phyloP scores from a whole-genome alignment of 2,888 invertebrate species.

The Timema cristinae region DNA sequence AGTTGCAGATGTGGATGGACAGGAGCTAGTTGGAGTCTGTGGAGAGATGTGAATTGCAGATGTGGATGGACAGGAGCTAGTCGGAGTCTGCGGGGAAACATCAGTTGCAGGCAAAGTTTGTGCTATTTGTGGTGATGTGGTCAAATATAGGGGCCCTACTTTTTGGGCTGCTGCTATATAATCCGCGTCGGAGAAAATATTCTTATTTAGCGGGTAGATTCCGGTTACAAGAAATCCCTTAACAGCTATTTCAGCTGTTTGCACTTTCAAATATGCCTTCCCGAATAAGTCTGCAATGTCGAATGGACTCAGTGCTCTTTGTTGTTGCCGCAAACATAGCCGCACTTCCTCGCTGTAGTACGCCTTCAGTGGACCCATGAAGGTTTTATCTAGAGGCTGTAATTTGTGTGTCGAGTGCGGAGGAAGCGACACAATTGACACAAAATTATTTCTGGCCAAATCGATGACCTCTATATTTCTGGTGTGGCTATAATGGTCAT shows the following conservation, averaged over 20 bases:
- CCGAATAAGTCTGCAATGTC: slow-evolving; percentile 6
- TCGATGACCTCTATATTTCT: slow-evolving; percentile 20
- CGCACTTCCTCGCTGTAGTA: not conserved
- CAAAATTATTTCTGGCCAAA: slow-evolving; percentile 15
- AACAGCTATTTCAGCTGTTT: slow-evolving; percentile 1
- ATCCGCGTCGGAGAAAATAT: not conserved
- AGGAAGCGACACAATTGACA: slow-evolving; percentile 17
- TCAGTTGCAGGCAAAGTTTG: too few relatives aligned
- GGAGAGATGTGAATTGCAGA: not conserved
- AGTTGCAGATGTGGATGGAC: not conserved
- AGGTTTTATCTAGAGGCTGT: slow-evolving; percentile 18
- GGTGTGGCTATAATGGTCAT: slow-evolving; percentile 17
- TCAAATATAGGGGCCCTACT: not conserved
- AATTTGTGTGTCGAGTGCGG: slow-evolving; percentile 18
- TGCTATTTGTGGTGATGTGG: too few relatives aligned
- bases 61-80: not conserved
- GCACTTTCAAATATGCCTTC: slow-evolving; percentile 4
- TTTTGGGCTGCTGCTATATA: not conserved
- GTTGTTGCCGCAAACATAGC: not conserved
- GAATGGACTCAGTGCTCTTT: not conserved
- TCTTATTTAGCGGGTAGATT: slow-evolving; percentile 1
- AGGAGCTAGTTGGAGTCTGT: not conserved
- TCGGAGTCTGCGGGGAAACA: not conserved
- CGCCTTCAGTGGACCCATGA: slow-evolving; percentile 16
- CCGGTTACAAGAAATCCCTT: not conserved